Evolutionary conservation across 2,888 invertebrate species (phyloP).

Genomic region (Lacanobia oleracea): DNA sequence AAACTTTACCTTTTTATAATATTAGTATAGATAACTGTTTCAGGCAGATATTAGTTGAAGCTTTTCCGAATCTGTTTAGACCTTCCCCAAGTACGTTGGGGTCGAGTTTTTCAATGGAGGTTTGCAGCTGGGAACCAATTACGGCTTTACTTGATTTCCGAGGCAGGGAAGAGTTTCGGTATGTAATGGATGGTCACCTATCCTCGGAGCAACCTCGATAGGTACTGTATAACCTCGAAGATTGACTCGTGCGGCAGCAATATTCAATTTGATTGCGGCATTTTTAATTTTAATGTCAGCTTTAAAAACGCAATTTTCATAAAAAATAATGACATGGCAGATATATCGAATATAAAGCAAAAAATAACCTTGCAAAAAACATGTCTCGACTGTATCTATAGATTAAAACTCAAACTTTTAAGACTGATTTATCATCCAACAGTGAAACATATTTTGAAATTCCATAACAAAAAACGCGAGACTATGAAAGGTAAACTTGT

Average conservation of each 20-base stretch:
- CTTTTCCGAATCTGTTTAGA: background rate
- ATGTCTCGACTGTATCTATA: background rate
- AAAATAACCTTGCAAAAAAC: constrained; percentile 1
- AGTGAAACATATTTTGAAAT: background rate
- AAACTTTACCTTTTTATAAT: too few relatives aligned
- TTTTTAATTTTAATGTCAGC: background rate
- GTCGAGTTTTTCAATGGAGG: too few relatives aligned
- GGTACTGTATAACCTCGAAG: too few relatives aligned
- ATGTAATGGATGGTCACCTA: too few relatives aligned
- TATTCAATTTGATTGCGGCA: background rate
- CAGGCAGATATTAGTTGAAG: background rate
- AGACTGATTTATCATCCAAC: background rate
- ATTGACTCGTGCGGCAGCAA: too few relatives aligned
- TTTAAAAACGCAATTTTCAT: constrained; percentile 1
- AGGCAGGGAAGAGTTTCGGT: too few relatives aligned
- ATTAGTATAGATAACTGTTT: too few relatives aligned
- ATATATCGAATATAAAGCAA: background rate
- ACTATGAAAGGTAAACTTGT: too few relatives aligned
- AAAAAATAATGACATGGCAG: constrained; percentile 2
- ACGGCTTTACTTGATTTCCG: too few relatives aligned
- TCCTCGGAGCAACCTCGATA: too few relatives aligned
- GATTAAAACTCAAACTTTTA: background rate
- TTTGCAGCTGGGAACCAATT: too few relatives aligned
- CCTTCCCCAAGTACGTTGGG: too few relatives aligned
- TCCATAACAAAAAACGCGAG: background rate